Evolutionary conservation across 2,797 vertebrate genomes (phyloP).

Genomic region (Sebastes kiyomatsui): DNA sequence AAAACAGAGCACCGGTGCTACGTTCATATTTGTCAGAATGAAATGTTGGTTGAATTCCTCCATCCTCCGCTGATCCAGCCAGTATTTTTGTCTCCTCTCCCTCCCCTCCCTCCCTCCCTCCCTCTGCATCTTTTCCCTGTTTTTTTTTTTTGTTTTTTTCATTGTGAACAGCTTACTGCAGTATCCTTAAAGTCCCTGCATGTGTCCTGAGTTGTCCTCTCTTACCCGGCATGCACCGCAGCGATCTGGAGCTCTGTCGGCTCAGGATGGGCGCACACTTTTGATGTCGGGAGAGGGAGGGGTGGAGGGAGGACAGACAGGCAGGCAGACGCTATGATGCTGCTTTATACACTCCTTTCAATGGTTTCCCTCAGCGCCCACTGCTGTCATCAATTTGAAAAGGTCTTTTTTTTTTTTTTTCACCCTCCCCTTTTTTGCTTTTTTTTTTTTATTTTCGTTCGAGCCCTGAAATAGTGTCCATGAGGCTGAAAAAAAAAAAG

Average conservation of each 20-base stretch:
- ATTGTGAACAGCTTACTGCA: constrained; percentile 68
- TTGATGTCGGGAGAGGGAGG: constrained; percentile 46
- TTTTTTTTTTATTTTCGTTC: neutral
- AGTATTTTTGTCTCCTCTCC: constrained; percentile 34
- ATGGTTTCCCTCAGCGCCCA: constrained; percentile 22
- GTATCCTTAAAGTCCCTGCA: constrained; percentile 75
- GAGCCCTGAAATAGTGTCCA: constrained; percentile 34
- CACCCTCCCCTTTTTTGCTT: neutral
- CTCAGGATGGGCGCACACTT: constrained; percentile 57
- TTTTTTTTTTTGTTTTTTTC: constrained; percentile 6
- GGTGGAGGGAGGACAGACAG: neutral
- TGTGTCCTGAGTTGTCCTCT: constrained; percentile 77
- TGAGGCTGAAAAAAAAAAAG: constrained; percentile 18
- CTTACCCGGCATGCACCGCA: constrained; percentile 66
- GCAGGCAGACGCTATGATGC: constrained; percentile 50
- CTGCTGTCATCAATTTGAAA: constrained; percentile 60
- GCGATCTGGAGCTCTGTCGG: constrained; percentile 66
- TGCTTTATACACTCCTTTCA: constrained; percentile 48
- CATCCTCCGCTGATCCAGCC: constrained; percentile 35
- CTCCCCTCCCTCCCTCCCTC: neutral
- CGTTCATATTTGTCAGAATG: constrained; percentile 3
- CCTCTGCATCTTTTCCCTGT: constrained; percentile 30
- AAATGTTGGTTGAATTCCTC: constrained; percentile 42
- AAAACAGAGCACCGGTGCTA: neutral
- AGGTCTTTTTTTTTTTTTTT: constrained; percentile 12